Evolutionary conservation across 2,888 invertebrate genomes (phyloP).

Genomic region (Sinodicranocentrus sp.): DNA sequence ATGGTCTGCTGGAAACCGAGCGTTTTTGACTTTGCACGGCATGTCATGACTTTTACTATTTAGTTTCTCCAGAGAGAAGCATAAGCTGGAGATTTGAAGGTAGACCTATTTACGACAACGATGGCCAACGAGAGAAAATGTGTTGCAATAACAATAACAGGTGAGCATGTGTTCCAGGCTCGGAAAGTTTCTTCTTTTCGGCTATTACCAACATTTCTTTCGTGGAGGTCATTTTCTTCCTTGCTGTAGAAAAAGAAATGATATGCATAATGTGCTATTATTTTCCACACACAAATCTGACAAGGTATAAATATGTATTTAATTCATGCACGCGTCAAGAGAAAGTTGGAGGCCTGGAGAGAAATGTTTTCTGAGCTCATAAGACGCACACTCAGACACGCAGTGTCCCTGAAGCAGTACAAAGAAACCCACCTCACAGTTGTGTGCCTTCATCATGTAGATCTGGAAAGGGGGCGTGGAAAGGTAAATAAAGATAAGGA

Average conservation of each 20-base stretch:
- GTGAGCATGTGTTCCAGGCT: slow-evolving; percentile 37
- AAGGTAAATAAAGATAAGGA: slow-evolving; percentile 17
- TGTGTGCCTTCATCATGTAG: no score
- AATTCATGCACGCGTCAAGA: no score
- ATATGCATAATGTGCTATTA: background rate
- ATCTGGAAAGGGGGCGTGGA: slow-evolving; percentile 17
- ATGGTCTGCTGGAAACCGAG: background rate
- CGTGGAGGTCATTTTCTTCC: slow-evolving; percentile 10
- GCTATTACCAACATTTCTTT: background rate
- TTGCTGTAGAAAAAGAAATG: background rate
- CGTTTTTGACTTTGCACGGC: background rate
- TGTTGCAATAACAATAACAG: slow-evolving; percentile 49
- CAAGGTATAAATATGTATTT: no score
- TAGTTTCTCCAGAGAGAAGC: slow-evolving; percentile 11
- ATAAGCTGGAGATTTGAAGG: background rate
- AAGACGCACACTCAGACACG: no score
- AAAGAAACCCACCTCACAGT: no score
- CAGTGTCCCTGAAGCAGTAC: no score
- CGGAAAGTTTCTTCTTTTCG: background rate
- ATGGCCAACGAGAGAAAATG: slow-evolving; percentile 33
- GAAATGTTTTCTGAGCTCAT: no score
- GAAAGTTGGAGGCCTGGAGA: no score
- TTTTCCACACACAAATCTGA: no score
- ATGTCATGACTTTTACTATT: slow-evolving; percentile 17
- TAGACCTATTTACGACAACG: slow-evolving; percentile 12